Percentiles rank a stretch among this genome's conserved stretches.
These are phyloP conservation scores for Pristionchus exspectatus DNA, from an alignment of 2,888 invertebrate genomes.

Conservation along the genomic window DNA sequence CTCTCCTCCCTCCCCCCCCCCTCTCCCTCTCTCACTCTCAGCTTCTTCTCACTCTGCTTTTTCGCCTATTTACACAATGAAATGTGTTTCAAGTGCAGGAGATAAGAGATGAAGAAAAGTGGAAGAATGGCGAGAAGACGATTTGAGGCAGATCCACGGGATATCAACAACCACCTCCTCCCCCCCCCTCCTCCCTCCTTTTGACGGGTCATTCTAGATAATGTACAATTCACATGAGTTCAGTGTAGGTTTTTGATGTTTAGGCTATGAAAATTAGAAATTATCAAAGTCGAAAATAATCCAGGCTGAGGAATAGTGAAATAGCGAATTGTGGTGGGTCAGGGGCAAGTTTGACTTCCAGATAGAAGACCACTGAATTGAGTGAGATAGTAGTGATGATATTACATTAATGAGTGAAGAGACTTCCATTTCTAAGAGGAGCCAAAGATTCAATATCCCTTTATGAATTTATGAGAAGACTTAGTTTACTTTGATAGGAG, in stretches of 20 bases:
- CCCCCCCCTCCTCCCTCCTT: background rate
- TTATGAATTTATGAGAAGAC: constrained; percentile 45
- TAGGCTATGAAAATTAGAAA: background rate
- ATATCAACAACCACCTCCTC: background rate
- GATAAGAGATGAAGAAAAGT: constrained; percentile 56
- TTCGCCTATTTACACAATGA: constrained; percentile 57
- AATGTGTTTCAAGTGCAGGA: constrained; percentile 55
- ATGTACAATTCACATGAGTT: background rate
- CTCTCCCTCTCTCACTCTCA: background rate
- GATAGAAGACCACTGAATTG: background rate
- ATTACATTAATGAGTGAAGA: background rate
- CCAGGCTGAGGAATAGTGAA: background rate
- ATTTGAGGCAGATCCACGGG: background rate
- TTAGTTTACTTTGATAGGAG: constrained; percentile 41
- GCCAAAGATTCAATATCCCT: constrained; percentile 18
- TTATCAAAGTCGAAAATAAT: background rate
- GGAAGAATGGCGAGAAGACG: constrained; percentile 50
- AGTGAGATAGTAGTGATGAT: background rate
- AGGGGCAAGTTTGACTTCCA: background rate
- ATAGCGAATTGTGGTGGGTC: constrained; percentile 11
- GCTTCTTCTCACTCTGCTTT: constrained; percentile 53
- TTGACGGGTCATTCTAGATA: background rate
- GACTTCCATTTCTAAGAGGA: background rate
- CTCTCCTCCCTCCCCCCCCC: constrained; percentile 18
- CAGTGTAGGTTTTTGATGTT: too few species aligned